Base-by-base conservation (phyloP, 2,113 vertebrate genomes). In the Perccottus glenii region DNA sequence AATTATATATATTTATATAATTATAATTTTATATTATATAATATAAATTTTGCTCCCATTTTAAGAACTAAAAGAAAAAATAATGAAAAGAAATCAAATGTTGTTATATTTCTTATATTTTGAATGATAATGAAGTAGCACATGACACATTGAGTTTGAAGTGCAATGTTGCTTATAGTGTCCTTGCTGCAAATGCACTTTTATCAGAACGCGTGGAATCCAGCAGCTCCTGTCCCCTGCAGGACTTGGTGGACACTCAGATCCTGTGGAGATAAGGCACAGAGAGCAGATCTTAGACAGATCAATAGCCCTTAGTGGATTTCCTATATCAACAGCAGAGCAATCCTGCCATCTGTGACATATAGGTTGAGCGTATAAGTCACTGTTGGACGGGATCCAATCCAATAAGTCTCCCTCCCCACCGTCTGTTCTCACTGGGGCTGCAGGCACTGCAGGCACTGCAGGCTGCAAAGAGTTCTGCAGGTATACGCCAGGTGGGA, bases 271-370 rank as follows among this genome's bases (percentile, higher is more conserved):
- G 85, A 88, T 77, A 81, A 85, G 82, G 73, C 77, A 67, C 64
- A 67, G 80, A 80, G 73, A 83, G 82, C 74, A 81, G 72, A 75
- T 75, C 85, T 85, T 61, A 58, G 59, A 70, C 55, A 84, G 81
- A 90, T 90, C 88, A 90, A 91, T 89, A 90, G 71, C 82, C 80
- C 83, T 87, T 60, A 73, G 85, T 88, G 85, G 85, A 83, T 87
- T 89, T 91, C 82, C 85, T 88, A 84, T 82, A 91, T 85, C 85
- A 88, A 79, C 86, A 75, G 40, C 65, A 50, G 35, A 70, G 77
- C 88, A 87, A 88, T 87, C 82, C 88, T 35, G 67, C 88, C 86
- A 91, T 89, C 88, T 91, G 89, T 87, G 86, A 87, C 85, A 87
- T 87, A 91, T 84, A 88, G 86, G 80, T 86, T 73, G 83, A 87